Percentiles rank a stretch among this genome's conserved stretches.
phyloP scores from a whole-genome alignment of 2,888 invertebrate genomes.

The Drosophila nigricruria region DNA sequence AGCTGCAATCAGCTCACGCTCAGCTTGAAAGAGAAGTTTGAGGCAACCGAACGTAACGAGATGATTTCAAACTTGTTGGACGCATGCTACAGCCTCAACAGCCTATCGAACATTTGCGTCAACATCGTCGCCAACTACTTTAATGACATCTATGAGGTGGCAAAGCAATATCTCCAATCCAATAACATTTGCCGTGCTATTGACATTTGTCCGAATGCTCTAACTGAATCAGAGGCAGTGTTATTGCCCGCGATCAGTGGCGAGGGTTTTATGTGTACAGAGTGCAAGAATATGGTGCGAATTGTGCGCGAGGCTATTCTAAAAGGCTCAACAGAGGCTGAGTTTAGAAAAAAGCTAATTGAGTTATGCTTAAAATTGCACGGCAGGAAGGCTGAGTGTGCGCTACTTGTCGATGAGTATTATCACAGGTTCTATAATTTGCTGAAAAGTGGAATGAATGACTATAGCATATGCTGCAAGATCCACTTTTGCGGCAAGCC shows the following conservation, averaged over 20 bases:
- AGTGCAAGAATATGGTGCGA: not conserved
- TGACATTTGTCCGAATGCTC: not conserved
- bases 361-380: not conserved
- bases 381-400: not conserved
- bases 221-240: not conserved
- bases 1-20: constrained; percentile 3
- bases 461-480: not conserved
- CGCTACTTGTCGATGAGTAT: not conserved
- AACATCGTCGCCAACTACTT: not conserved
- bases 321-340: not conserved
- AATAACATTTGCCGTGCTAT: not conserved
- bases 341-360: not conserved
- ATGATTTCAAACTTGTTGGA: not conserved
- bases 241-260: not conserved
- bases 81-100: not conserved
- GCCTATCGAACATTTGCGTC: not conserved
- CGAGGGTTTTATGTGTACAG: not conserved
- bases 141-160: not conserved
- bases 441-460: not conserved
- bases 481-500: not conserved
- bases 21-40: not conserved
- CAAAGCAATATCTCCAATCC: not conserved
- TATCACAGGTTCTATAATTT: not conserved
- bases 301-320: not conserved
- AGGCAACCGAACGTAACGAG: too few species aligned